Percentiles rank a stretch among this genome's conserved stretches.
Evolutionary conservation across 2,888 invertebrate genomes (phyloP).

Genomic region (Tachina lurida): DNA sequence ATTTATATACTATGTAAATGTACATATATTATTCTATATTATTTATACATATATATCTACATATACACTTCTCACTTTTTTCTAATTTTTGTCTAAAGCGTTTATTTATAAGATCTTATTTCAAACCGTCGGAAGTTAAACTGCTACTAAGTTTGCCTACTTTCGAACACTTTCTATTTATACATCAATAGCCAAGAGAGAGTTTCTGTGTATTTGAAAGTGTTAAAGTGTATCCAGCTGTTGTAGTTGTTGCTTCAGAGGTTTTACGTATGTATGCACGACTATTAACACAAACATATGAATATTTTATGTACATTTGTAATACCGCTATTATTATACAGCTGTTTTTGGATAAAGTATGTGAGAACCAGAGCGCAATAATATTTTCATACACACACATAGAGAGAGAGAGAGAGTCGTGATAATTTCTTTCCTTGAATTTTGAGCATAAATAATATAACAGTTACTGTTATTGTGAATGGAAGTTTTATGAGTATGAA

Average conservation of each 20-base stretch:
- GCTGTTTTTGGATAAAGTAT: constrained; percentile 29
- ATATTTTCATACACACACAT: too few relatives aligned
- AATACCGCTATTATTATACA: neutral
- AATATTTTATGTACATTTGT: neutral
- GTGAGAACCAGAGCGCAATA: neutral
- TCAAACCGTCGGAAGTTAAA: constrained; percentile 57
- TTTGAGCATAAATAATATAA: neutral
- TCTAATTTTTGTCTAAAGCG: neutral
- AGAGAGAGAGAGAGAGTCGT: neutral
- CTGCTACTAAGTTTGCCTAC: constrained; percentile 64
- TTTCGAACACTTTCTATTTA: constrained; percentile 59
- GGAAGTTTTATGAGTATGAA: neutral
- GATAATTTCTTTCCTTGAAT: neutral
- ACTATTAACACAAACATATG: neutral
- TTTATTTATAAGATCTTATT: constrained; percentile 6
- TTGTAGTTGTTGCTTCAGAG: neutral
- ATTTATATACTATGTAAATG: neutral
- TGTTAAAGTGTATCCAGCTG: neutral
- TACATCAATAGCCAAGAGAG: constrained; percentile 19
- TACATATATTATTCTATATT: neutral
- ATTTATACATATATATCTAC: too few relatives aligned
- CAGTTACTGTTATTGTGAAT: neutral
- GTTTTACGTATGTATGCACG: neutral
- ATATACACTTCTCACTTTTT: constrained; percentile 1
- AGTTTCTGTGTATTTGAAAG: neutral